Evolutionary conservation across 2,797 vertebrate species (phyloP).

Genomic region (Danio albolineatus): DNA sequence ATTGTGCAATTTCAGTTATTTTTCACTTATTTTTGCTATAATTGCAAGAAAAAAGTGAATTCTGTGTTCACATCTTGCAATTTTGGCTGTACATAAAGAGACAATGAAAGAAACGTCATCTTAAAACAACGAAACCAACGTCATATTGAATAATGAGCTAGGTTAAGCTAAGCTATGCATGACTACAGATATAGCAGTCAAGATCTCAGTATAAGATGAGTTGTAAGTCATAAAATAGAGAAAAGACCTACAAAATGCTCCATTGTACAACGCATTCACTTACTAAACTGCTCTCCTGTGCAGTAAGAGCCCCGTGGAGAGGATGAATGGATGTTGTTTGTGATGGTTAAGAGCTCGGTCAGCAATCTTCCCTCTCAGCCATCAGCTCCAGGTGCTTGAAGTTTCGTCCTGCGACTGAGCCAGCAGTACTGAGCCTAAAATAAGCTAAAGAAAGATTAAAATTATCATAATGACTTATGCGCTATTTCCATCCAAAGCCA

Average conservation of each 20-base stretch:
- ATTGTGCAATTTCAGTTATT: too few species aligned
- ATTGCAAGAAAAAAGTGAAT: too few species aligned
- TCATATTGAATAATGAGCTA: background rate
- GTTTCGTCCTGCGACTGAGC: background rate
- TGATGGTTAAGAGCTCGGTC: conserved; percentile 29
- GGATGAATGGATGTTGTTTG: conserved; percentile 21
- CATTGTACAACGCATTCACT: background rate
- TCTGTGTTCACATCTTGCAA: too few species aligned
- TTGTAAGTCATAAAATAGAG: background rate
- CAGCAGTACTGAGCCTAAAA: background rate
- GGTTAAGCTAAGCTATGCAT: background rate
- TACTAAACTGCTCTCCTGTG: conserved; percentile 23
- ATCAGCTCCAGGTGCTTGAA: background rate
- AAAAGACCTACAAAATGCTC: background rate
- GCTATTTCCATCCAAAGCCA: too few species aligned
- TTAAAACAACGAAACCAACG: too few species aligned
- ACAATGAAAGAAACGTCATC: too few species aligned
- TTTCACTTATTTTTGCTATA: too few species aligned
- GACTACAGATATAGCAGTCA: background rate
- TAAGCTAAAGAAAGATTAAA: too few species aligned
- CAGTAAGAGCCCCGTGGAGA: conserved; percentile 3
- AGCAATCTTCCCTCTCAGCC: conserved; percentile 24
- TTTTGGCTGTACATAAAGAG: too few species aligned
- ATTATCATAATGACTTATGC: too few species aligned
- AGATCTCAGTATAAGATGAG: background rate